Base-by-base conservation (phyloP, 2,797 vertebrate species). In the Pachyuromys duprasi region DNA sequence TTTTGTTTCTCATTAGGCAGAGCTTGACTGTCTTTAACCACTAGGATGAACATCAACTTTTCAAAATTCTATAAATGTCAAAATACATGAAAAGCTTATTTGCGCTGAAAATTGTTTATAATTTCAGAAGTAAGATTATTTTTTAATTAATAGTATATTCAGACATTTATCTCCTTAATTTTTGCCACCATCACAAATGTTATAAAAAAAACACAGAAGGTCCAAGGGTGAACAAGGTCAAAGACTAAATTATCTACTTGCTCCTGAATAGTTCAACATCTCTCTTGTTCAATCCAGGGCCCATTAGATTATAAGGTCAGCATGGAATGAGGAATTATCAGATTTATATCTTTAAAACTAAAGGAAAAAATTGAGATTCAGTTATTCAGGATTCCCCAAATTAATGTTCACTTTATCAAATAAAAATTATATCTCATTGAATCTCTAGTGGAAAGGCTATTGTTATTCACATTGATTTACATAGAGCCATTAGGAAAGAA, bases 301-400 rank as follows among this genome's bases (percentile, higher is more conserved):
- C 98, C 97, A 96, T 96, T 98, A 98, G 97, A 98, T 98, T 98
- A 98, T 97, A 98, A 98, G 95, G 98, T 98, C 97, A 98, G 89
- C 96, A 86, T 87, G 74, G 96, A 98, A 31, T 72, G 95, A 97
- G 86, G 95, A 98, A 97, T 97, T 97, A 95, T 97, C 95, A 98
- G 95, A 97, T 97, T 96, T 96, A 95, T 96, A 97, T 97, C 93
- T 97, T 82, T 94, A 98, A 90, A 86, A 95, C 89, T 93, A 67
- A 36, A 90, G 2, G 36, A 88, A 96, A 97, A 95, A 95, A 93
- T 86, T 84, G 24, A 98, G 91, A 97, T 96, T 94, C 90, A 96
- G 75, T 89, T 97, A 96, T 96, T 98, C 96, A 97, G 76, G 31
- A 0, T 74, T 91, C 53, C 70, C 90, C 82, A 95, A 97, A 96